Evolutionary conservation across 2,113 vertebrate genomes (phyloP).

Genomic region (Phyllostomus hastatus): DNA sequence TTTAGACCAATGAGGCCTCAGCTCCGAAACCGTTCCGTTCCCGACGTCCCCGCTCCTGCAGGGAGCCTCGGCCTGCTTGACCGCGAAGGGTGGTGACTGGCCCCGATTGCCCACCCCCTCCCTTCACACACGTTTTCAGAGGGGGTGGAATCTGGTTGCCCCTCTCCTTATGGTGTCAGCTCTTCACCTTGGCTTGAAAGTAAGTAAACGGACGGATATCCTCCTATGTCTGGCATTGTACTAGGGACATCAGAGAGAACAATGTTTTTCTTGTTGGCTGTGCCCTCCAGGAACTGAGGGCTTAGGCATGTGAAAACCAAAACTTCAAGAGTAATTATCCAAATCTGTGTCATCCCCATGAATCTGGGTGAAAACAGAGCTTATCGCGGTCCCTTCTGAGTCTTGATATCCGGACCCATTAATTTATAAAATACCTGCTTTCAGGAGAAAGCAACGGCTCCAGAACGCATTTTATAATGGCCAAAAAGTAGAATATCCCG

Average conservation of each 20-base stretch:
- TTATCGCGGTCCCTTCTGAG: background rate
- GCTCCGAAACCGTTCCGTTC: slow-evolving; percentile 20
- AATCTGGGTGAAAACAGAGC: background rate
- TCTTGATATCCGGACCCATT: background rate
- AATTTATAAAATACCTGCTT: background rate
- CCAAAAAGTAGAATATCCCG: background rate
- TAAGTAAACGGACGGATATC: background rate
- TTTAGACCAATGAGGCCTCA: slow-evolving; percentile 47
- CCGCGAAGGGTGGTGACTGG: background rate
- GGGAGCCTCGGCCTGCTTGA: slow-evolving; percentile 19
- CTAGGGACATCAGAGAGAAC: background rate
- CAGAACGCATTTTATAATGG: background rate
- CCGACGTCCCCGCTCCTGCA: background rate
- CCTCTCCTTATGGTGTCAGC: background rate
- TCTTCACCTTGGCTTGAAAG: background rate
- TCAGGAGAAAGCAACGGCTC: background rate
- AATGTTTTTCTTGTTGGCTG: background rate
- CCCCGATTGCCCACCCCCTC: background rate
- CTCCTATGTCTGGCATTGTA: background rate
- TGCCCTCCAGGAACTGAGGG: background rate
- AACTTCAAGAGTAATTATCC: background rate
- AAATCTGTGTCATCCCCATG: background rate
- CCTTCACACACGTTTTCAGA: background rate
- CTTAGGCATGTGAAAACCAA: background rate
- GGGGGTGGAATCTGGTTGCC: background rate